Percentiles rank a stretch among this genome's conserved stretches.
Conservation (phyloP, 2,888 invertebrate species). For the Idaea straminata region DNA sequence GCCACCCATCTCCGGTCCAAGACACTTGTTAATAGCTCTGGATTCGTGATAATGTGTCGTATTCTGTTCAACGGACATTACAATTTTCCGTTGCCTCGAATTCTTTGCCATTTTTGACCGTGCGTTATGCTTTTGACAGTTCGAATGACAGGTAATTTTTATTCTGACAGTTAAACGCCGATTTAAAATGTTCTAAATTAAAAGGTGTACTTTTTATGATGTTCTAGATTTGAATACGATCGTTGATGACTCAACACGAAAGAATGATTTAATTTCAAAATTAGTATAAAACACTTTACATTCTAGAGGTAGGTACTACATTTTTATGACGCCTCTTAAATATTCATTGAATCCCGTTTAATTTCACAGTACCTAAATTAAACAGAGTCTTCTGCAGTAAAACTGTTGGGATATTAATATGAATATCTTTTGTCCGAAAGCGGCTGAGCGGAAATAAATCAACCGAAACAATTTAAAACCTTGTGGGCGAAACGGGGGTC, state of each 20-base stretch:
- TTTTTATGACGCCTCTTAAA: neutral
- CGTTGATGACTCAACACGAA: neutral
- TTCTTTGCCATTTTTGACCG: constrained; percentile 25
- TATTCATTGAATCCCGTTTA: neutral
- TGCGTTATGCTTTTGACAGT: constrained; percentile 24
- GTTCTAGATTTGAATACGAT: constrained; percentile 12
- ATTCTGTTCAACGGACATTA: constrained; percentile 26
- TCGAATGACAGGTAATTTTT: constrained; percentile 31
- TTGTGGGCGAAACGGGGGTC: constrained; percentile 27
- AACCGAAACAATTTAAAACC: constrained; percentile 18
- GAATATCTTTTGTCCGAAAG: neutral
- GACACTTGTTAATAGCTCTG: constrained; percentile 38
- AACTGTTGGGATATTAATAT: neutral
- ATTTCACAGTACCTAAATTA: neutral
- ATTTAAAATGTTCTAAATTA: neutral
- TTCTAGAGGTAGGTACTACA: neutral
- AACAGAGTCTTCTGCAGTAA: neutral
- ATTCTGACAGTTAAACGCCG: constrained; percentile 19
- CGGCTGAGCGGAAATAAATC: constrained; percentile 19
- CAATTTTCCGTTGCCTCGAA: constrained; percentile 26
- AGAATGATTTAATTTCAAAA: neutral
- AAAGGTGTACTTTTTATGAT: neutral
- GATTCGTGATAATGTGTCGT: constrained; percentile 26
- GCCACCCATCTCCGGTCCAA: constrained; percentile 43
- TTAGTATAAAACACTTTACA: neutral